Base-by-base conservation (phyloP, 2,888 invertebrate species). In the Lydus trimaculatus region DNA sequence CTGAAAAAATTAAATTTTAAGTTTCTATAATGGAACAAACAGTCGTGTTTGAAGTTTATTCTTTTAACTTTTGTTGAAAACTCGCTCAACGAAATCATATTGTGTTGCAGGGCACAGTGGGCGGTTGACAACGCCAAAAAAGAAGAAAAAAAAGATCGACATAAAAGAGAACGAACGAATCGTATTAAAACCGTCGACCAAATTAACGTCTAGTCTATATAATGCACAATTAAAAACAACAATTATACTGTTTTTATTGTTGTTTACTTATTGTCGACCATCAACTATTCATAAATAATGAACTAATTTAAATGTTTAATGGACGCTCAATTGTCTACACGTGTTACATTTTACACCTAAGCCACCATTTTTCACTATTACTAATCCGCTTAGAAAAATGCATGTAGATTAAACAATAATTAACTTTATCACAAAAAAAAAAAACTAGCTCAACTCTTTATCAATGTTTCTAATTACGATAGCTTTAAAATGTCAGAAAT, bases 21-120 rank as follows among this genome's bases (percentile, higher is more conserved):
- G 67, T 70, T 70, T 67, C 70, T 63, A 65, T 70, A 70, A 70
- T 70, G 70, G 70, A 67, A 70, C 70, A 70, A 70, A 70, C 70
- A 70, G 70, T 67, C 67, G 67, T 65, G 65, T 70, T 70, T 67
- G 70, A 70, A 70, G 67, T 70, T 70, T 70, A 70, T 70, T 67
- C 67, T 65, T 67, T 67, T 65, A 70, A 70, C 70, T 70, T 67
- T 63, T 58, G 36, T 48, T 64, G 64, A 64, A 67, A 64, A 67
- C 17, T 20, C 60, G n/a, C 20, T 48, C 9, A 48, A 48, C 48
- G 20, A 48, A 48, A 48, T 48, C 48, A 48, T 48, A 11, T 48
- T 48, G 48, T 48, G 13, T 43, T 43, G 20, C 7, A 48, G 48
- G 48, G 20, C 4, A 20, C 20, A 20, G 48, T 48, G 20, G 20